Evolutionary conservation across 2,113 vertebrate species (phyloP), one percentile per base, ranked within the genome.

Genomic region (human): DNA sequence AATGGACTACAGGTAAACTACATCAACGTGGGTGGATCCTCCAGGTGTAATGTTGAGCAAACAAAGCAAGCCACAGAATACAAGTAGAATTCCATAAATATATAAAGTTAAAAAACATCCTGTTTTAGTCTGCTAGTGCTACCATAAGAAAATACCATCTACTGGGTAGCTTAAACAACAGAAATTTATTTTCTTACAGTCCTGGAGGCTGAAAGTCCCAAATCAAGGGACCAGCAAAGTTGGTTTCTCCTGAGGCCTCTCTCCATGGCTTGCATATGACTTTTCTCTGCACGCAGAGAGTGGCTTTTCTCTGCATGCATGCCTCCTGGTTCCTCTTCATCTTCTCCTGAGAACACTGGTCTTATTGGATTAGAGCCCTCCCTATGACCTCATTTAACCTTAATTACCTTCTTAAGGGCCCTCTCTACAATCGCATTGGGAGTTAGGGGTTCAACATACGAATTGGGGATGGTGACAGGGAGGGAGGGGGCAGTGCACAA

Each of bases 51-150:
- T 59, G 48, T 78, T 84, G 59, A 93, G 6, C 32, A 70, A 78
- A 86, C 76, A 91, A 55, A 90, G 18, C n/a, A 96, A 66, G 55
- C 75, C 52, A 70, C 30, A 85, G 22, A 78, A 72, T 78, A 66
- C 13, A 23, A 80, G 30, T 80, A 55, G 45, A 72, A 94, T 86
- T 90, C 75, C 73, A 38, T 45, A 86, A 66, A 86, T 80, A 23
- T 40, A 35, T 86, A 48, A 38, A 73, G 52, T 94, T 90, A 43
- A 93, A 73, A 96, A 85, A 86, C 25, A 72, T 90, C n/a, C 73
- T 73, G 1, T 81, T 27, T 96, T 93, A 93, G 70, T 48, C 32
- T 93, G 18, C n/a, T 81, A 48, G 64, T 32, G 22, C 14, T 86
- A 17, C 91, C 40, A 52, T 90, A 94, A 64, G 43, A 81, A 64